Percentiles rank a stretch among this genome's conserved stretches.
Evolutionary conservation across 1,140 invertebrate genomes (phyloP).

Genomic region (Ceratitis capitata): DNA sequence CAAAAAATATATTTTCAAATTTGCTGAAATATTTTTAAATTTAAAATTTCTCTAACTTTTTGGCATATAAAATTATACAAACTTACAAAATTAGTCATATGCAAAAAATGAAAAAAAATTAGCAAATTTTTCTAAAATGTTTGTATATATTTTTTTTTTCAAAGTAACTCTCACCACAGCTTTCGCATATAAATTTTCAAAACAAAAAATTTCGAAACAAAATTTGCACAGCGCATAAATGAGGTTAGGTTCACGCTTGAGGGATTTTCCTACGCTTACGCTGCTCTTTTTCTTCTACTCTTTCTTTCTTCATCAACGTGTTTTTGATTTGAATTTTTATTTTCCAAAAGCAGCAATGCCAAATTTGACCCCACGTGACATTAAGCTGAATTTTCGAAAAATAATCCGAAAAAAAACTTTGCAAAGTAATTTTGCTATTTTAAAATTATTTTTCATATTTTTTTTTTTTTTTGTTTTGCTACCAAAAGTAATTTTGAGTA

Average conservation of each 20-base stretch:
- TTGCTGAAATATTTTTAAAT: background rate
- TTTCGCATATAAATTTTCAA: background rate
- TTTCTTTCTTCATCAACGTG: too few relatives aligned
- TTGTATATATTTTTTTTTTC: background rate
- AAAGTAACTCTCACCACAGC: background rate
- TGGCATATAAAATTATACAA: background rate
- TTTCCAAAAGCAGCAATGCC: background rate
- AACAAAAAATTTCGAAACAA: background rate
- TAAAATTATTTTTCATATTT: too few relatives aligned
- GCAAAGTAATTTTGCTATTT: background rate
- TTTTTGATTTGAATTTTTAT: too few relatives aligned
- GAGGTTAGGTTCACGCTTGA: slow-evolving; percentile 32
- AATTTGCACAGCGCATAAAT: background rate
- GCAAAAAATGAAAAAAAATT: too few relatives aligned
- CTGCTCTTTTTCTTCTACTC: background rate
- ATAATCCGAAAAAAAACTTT: background rate
- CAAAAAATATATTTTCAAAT: background rate
- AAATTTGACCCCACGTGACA: slow-evolving; percentile 19
- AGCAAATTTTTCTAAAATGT: too few relatives aligned
- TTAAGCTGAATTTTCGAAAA: background rate
- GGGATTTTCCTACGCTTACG: background rate
- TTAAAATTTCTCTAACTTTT: background rate
- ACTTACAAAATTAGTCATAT: too few relatives aligned
- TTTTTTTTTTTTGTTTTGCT: background rate
- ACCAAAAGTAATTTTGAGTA: slow-evolving; percentile 18